A percentile compares a stretch with the other conserved stretches of the same genome.
Conservation (phyloP, 2,113 vertebrate genomes). For the Psilopsiagon aymara region DNA sequence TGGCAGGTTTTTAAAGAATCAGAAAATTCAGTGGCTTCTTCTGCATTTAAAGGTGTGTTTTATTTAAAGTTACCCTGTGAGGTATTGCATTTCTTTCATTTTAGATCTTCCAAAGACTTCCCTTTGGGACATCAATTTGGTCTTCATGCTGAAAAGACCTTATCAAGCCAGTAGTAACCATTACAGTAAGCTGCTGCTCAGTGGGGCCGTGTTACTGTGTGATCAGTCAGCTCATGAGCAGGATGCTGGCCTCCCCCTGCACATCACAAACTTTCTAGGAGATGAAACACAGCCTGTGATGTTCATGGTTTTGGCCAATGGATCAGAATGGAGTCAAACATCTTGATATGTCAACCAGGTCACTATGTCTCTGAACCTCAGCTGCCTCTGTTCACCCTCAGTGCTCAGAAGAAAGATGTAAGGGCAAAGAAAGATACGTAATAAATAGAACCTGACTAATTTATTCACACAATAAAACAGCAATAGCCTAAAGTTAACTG, state of each 20-base stretch:
- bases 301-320: not conserved
- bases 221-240: not conserved
- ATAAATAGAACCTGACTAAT: conserved; percentile 64
- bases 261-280: not conserved
- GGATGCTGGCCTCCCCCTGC: not conserved
- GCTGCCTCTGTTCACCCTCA: not conserved
- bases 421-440: conserved; percentile 31
- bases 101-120: not conserved
- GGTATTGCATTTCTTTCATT: not conserved
- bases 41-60: not conserved
- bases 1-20: not conserved
- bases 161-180: not conserved
- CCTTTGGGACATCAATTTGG: not conserved
- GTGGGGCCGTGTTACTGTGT: not conserved
- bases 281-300: not conserved
- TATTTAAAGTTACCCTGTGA: not conserved
- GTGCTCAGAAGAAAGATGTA: not conserved
- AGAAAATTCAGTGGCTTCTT: not conserved
- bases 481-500: conserved; percentile 58
- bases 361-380: not conserved
- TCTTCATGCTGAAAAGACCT: not conserved
- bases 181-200: not conserved
- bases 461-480: conserved; percentile 62
- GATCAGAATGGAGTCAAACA: fast-evolving
- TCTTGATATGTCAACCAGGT: not conserved